Percentiles rank a stretch among this genome's conserved stretches.
Evolutionary conservation across 2,797 vertebrate genomes (phyloP).

Genomic region (Enteromius paludinosus): DNA sequence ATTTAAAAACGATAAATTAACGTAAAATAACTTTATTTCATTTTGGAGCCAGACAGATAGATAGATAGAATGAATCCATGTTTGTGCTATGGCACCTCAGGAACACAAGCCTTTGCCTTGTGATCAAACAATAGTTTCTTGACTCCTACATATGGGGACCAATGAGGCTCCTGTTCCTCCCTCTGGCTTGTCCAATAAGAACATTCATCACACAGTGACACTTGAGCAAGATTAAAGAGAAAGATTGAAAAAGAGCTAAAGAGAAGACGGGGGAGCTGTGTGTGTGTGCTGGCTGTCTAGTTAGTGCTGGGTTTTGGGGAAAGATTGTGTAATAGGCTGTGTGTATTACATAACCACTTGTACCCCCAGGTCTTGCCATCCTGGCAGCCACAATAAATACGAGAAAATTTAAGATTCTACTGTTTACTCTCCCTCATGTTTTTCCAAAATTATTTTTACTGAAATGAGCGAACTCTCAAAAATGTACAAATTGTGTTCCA

Average conservation of each 20-base stretch:
- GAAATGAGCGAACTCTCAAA: neutral
- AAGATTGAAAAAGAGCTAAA: neutral
- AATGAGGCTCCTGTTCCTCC: constrained; percentile 57
- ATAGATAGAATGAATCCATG: neutral
- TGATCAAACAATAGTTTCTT: constrained; percentile 43
- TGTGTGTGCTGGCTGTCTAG: neutral
- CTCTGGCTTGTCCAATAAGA: constrained; percentile 64
- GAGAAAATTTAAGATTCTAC: neutral
- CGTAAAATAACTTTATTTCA: neutral
- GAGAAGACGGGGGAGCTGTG: constrained; percentile 3
- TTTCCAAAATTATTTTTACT: neutral
- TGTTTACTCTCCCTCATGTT: neutral
- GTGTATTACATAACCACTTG: constrained; percentile 54
- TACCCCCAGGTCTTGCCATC: neutral
- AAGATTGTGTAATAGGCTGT: constrained; percentile 30
- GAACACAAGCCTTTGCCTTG: neutral
- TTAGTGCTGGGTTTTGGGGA: neutral
- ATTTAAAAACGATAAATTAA: too few relatives aligned
- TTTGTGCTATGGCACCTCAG: constrained; percentile 4
- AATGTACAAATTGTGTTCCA: neutral
- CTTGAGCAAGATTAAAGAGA: constrained; percentile 7
- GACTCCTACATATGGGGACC: constrained; percentile 48
- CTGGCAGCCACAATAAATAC: neutral
- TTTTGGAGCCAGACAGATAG: neutral
- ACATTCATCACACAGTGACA: constrained; percentile 46